Base-by-base conservation (phyloP, 1,140 invertebrate species). In the Aethina tumida region DNA sequence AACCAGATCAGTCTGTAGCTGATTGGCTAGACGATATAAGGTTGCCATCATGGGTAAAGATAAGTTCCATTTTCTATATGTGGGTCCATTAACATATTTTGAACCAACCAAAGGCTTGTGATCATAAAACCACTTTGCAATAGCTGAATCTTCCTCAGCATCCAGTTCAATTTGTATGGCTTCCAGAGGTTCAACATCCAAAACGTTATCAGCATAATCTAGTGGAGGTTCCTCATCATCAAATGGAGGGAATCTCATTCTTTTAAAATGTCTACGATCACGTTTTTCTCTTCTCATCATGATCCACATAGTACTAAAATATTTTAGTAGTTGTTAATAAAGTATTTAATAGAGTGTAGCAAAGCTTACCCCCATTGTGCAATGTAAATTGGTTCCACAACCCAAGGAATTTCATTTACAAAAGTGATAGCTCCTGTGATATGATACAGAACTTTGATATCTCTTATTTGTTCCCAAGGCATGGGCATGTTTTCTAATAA, bases 341-440 rank as follows among this genome's bases (percentile, higher is more conserved):
- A 24, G 14, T 37, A 25, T 21, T 43, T 18, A 35, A 26, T 24
- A 8, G n/a, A 24, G 7, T 12, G n/a, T 24, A 8, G 22, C 35
- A 44, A 43, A 8, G 45, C 71, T 71, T 66, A 86, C 81, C 92
- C 96, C 97, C 97, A 99, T 65, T 99, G 97, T 8, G 95, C 95
- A 51, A 99, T 95, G 59, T 97, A 99, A 2, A 98, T 83, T 3
- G 97, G 97, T 60, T 99, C 97, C 58, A 99, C 91, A 15, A 99
- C 93, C 92, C 94, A 97, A 15, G 97, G 97, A 56, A 99, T 98
- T 74, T 99, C 96, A 73, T 99, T 99, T 5, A 99, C 94, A 71
- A 99, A 99, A 16, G 97, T 98, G 35, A 99, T 99, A n/a, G 97
- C 97, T 43, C 97, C 94, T 8, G 94, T 97, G 26, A 97, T 97